Base-by-base conservation (phyloP, 2,888 invertebrate species). In the Calliopum simillimum region DNA sequence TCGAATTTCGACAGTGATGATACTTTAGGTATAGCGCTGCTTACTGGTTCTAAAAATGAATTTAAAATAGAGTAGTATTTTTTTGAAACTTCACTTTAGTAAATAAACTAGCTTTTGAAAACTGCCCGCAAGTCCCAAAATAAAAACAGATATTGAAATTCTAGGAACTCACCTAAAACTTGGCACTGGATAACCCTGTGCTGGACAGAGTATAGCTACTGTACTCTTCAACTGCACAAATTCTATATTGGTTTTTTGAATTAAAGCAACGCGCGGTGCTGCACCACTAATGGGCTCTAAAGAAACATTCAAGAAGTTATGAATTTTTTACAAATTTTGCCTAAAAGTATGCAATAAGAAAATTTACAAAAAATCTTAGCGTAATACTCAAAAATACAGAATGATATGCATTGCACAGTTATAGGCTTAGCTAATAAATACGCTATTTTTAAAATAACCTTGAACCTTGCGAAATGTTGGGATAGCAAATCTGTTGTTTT, bases 201-300 rank as follows among this genome's bases (percentile, higher is more conserved):
- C 89, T 69, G 89, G 89, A 81, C 90, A 90, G 74, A 89, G 85
- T 76, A 90, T 77, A 74, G 89, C 89, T 78, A 90, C 86, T 2
- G 75, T 75, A 41, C 75, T 75, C 2, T 68, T 59, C 8, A 74
- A 21, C 12, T 56, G 43, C 8, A 80, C 81, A 72, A 79, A 79
- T 70, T 81, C 82, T 16, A 84, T 78, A 25, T 78, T 82, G 0
- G 73, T 80, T 73, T 83, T 84, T 66, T 82, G 79, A 72, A 79
- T 90, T 79, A 87, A 87, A 16, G 90, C 89, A 78, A 92, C 89
- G 83, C 90, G 89, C 71, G 92, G 92, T 79, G 90, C 90, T 68
- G 91, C 89, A 79, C 91, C 91, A 86, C 91, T 91, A 81, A 92
- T 87, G 46, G 91, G 91, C 80, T 91, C 91, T 92, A 87, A 23